Percentiles rank a stretch among this genome's conserved stretches.
phyloP scores from a whole-genome alignment of 2,113 vertebrate species.

The Rhinopithecus roxellana region DNA sequence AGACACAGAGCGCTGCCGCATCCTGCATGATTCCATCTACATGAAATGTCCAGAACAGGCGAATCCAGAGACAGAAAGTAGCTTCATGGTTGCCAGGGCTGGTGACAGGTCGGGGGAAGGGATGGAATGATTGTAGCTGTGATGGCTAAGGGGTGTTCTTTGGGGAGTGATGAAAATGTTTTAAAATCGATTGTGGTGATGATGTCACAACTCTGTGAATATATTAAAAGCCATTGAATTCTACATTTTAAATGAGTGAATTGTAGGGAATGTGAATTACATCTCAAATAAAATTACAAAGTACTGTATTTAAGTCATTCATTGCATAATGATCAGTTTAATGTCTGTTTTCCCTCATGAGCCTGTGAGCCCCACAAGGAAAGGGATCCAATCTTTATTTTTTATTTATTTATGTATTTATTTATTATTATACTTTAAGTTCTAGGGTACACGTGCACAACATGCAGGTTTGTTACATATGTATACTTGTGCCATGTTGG shows the following conservation, averaged over 20 bases:
- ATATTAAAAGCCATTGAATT: background rate
- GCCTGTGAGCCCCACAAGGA: background rate
- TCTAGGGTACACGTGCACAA: too few species aligned
- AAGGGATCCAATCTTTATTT: background rate
- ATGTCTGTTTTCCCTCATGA: background rate
- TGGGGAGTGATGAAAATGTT: background rate
- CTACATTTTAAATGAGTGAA: background rate
- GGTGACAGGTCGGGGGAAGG: background rate
- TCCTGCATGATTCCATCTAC: accelerated
- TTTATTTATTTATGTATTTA: background rate
- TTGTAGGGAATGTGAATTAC: accelerated
- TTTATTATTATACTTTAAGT: too few species aligned
- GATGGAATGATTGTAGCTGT: accelerated
- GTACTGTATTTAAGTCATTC: background rate
- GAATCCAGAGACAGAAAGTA: background rate
- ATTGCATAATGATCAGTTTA: background rate
- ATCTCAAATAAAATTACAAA: background rate
- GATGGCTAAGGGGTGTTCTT: background rate
- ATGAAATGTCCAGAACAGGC: background rate
- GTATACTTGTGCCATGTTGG: too few species aligned
- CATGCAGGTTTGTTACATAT: too few species aligned
- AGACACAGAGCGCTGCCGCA: background rate
- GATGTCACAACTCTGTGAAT: background rate
- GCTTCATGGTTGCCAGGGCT: background rate
- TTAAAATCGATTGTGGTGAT: too few species aligned